These are phyloP conservation scores for Phytoseiulus persimilis DNA, from an alignment of 2,888 invertebrate species.

Conservation along the genomic window DNA sequence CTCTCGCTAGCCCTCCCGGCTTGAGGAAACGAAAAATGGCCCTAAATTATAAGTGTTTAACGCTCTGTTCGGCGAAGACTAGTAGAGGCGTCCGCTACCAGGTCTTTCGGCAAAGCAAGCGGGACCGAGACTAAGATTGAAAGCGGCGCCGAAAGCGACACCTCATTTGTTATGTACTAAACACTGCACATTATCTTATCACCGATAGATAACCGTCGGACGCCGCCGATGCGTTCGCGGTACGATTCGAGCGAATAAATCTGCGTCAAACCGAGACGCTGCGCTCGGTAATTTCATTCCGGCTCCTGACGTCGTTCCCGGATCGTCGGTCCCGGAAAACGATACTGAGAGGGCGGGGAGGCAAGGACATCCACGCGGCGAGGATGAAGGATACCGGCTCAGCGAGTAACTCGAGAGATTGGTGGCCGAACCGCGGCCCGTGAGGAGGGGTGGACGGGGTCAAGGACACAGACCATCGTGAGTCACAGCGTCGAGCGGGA, in stretches of 20 bases:
- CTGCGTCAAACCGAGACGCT: background rate
- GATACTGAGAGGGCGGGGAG: background rate
- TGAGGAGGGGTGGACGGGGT: background rate
- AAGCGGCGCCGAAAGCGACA: background rate
- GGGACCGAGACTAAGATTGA: background rate
- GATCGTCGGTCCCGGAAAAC: background rate
- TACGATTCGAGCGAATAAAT: background rate
- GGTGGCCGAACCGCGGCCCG: background rate
- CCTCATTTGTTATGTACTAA: constrained; percentile 37
- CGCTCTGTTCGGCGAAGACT: background rate
- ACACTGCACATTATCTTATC: constrained; percentile 39
- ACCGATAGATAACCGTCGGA: background rate
- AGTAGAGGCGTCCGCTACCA: background rate
- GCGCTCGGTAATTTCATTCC: background rate
- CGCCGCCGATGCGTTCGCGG: background rate
- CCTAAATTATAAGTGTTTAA: constrained; percentile 38
- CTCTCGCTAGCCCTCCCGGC: background rate
- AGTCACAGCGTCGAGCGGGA: background rate
- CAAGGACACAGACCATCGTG: background rate
- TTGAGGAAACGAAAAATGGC: constrained; percentile 24
- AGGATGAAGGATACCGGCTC: background rate
- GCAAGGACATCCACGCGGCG: background rate
- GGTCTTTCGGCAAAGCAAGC: background rate
- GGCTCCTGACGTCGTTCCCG: too few relatives aligned
- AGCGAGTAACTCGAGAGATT: background rate